Base-by-base conservation (phyloP, 2,113 vertebrate genomes). In the Zosterops lateralis region DNA sequence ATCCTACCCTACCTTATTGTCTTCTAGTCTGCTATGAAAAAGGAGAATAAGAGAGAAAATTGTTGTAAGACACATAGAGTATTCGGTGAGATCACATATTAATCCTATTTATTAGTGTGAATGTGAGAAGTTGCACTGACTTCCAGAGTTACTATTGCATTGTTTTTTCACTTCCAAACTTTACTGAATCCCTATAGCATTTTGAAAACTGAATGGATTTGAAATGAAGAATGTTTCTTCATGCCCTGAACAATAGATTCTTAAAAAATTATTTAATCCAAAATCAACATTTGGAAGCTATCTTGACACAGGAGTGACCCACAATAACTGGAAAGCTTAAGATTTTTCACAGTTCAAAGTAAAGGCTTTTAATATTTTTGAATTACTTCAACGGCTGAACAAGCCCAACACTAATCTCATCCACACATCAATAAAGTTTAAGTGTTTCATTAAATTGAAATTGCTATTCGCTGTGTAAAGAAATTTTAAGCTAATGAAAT, bases 211-310 rank as follows among this genome's bases (percentile, higher is more conserved):
- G 45, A 75, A 89, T 4, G 86, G 60, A 45, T 90, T 87, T 60
- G 51, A 75, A 91, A 61, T 50, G 34, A 87, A 72, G 53, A 89
- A 82, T 91, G 84, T 50, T 84, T 90, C 89, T 94, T 77, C 78
- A 89, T 85, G 84, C 91, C 62, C 90, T 68, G 34, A 96, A 95
- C 86, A 86, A 83, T 40, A 88, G 77, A 92, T 72, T 68, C 44
- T 84, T 87, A 76, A 94, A 88, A 88, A 93, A 89, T 31, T 51
- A 50, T 72, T 80, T 71, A 87, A 87, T 81, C 74, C 92, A 97
- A 96, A 95, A 82, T 67, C 74, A 95, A 95, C 96, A 97, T 95
- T 94, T 97, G 96, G 97, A 97, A 97, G 44, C 82, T 92, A 97
- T 96, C 83, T 89, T 80, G 72, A 79, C 77, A 82, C 93, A 95